Conservation (phyloP, 2,888 invertebrate genomes). For the Acleris sparsana region DNA sequence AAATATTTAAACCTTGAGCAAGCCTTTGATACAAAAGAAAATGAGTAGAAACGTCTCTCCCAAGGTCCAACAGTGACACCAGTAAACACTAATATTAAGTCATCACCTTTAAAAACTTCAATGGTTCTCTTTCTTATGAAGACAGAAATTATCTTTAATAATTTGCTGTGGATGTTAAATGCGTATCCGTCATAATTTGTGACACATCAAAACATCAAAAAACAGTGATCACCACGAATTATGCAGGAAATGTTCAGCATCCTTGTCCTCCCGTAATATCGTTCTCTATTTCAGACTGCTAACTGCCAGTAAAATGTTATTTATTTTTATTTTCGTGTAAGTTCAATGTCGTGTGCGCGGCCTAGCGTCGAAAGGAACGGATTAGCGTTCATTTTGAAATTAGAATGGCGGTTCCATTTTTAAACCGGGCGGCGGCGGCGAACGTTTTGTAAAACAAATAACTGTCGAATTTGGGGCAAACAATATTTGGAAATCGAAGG, state of each 20-base stretch:
- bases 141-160: constrained; percentile 31
- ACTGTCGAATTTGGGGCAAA: constrained; percentile 23
- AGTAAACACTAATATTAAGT: constrained; percentile 26
- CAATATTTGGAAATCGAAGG: constrained; percentile 27
- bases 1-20: constrained; percentile 31
- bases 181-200: constrained; percentile 32
- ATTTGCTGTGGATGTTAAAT: constrained; percentile 28
- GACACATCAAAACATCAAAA: constrained; percentile 26
- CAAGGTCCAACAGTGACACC: constrained; percentile 22
- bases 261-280: constrained; percentile 39
- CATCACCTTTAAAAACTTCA: constrained; percentile 23
- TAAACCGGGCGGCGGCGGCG: constrained; percentile 18
- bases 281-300: constrained; percentile 50
- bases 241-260: constrained; percentile 38
- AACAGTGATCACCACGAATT: constrained; percentile 26
- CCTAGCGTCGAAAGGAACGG: constrained; percentile 34
- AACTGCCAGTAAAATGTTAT: constrained; percentile 37
- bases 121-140: constrained; percentile 32
- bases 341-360: constrained; percentile 63
- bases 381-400: constrained; percentile 20
- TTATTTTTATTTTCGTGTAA: constrained; percentile 59
- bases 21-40: constrained; percentile 29
- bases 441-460: constrained; percentile 29
- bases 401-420: constrained; percentile 22
- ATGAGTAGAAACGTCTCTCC: constrained; percentile 18